Evolutionary conservation across 2,797 vertebrate species (phyloP).

Genomic region (Chaetodon trifasciatus): DNA sequence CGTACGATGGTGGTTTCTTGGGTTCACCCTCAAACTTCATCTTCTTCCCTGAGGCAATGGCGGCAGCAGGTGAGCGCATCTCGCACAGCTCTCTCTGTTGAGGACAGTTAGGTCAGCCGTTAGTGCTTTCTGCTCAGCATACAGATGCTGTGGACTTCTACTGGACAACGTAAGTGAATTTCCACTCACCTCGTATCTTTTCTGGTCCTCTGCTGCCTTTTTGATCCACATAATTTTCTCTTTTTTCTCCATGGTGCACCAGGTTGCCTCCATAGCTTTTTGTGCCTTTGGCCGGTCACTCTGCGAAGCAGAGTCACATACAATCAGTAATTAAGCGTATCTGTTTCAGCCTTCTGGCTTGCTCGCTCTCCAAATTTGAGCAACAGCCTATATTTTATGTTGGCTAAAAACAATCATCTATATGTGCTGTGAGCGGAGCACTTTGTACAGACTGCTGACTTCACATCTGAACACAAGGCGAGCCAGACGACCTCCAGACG

Average conservation of each 20-base stretch:
- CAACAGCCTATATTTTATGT: too few species aligned
- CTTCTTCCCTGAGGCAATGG: constrained; percentile 92
- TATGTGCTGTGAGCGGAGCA: too few species aligned
- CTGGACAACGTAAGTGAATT: neutral
- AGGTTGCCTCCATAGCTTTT: constrained; percentile 96
- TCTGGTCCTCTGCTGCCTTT: constrained; percentile 99
- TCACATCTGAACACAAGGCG: too few species aligned
- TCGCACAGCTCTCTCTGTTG: constrained; percentile 95
- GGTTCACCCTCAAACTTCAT: constrained; percentile 99
- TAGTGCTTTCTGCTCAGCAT: neutral
- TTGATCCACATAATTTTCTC: constrained; percentile 99
- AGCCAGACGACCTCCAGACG: too few species aligned
- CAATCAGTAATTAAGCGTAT: too few species aligned
- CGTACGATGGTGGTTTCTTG: constrained; percentile 98
- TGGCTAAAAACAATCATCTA: too few species aligned
- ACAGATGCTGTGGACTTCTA: neutral
- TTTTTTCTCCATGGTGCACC: constrained; percentile 99
- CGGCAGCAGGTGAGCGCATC: constrained; percentile 93
- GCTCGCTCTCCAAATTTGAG: too few species aligned
- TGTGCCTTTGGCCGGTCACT: constrained; percentile 94
- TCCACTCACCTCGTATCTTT: constrained; percentile 93
- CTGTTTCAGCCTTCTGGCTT: too few species aligned
- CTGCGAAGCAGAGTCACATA: constrained; percentile 73
- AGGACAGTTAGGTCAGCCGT: neutral
- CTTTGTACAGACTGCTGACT: too few species aligned